Evolutionary conservation across 2,888 invertebrate species (phyloP).

Genomic region (Drosophila nr. medialis): DNA sequence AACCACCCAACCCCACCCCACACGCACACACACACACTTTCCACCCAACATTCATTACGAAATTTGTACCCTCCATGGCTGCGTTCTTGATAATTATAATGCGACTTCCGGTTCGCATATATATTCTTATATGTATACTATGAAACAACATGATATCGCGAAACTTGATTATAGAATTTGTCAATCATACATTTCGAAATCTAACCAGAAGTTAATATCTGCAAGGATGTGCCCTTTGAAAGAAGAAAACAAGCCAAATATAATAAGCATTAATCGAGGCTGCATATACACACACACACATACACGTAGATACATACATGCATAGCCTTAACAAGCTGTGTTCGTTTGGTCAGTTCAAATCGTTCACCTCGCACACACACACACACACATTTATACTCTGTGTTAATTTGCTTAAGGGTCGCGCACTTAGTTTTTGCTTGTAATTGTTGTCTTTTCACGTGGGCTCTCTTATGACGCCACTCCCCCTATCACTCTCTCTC

Average conservation of each 20-base stretch:
- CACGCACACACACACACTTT: not conserved
- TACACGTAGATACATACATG: not conserved
- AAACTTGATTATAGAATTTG: not conserved
- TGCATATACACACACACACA: not conserved
- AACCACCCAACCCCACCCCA: not conserved
- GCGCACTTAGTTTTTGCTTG: conserved; percentile 37
- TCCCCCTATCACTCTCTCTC: not conserved
- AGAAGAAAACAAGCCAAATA: not conserved
- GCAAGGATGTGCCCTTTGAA: not conserved
- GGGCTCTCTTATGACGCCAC: conserved; percentile 18
- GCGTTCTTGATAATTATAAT: not conserved
- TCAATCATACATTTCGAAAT: not conserved
- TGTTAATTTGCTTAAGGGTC: conserved; percentile 12
- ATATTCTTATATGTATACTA: not conserved
- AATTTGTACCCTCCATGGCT: not conserved
- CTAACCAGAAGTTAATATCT: not conserved
- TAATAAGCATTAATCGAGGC: not conserved
- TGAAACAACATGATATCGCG: not conserved
- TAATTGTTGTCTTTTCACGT: conserved; percentile 46
- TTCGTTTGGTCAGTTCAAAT: conserved; percentile 1
- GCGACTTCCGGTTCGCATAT: conserved; percentile 28
- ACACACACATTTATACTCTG: not conserved
- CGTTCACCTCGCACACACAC: not conserved
- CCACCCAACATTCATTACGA: no score
- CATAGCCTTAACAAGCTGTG: not conserved